Evolutionary conservation across 2,113 vertebrate genomes (phyloP), one percentile per base, ranked within the genome.

Genomic region (Hirundichthys speculiger): DNA sequence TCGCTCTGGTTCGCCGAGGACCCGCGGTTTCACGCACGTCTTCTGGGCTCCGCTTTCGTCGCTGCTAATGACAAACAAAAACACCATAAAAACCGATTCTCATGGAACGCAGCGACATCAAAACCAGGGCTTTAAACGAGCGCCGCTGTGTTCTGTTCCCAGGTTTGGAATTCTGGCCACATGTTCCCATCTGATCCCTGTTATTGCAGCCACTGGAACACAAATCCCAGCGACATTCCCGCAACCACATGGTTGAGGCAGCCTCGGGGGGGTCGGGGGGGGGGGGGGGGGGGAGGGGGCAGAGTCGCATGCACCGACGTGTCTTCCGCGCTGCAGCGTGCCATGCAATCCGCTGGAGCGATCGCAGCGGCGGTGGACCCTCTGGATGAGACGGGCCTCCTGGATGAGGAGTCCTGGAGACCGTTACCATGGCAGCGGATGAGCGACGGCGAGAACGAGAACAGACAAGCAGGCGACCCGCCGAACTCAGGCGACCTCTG

Each of bases 221-320:
- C 83, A 84, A 79, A 86, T 86, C 77, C 83, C 79, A 72, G 79
- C 65, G 53, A 84, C 84, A 84, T 84, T 88, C 83, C 79, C 81
- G 55, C 79, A 84, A 74, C 83, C 86, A 80, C 81, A 84, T 86
- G 80, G 80, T 69, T 70, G 64, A 69, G 64, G 57, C 59, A 3
- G 81, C 78, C 84, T 54, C 69, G 3, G 78, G 86, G 73, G n/a
- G 30, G 30, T 34, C 30, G 30, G 30, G 6, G 30, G 3, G 30
- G 6, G 6, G 6, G 3, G 6, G 30, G 30, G 30, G 6, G 30
- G 3, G 30, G 6, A 10, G 6, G 3, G 6, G 30, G 62, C 21
- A 9, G 60, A 63, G 34, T 58, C 60, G 63, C 74, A 60, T 66
- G 68, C 48, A 48, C 60, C 22, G 50, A 20, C 47, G 24, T 53